Base-by-base conservation (phyloP, 1,140 invertebrate species). In the Babylonia areolata region DNA sequence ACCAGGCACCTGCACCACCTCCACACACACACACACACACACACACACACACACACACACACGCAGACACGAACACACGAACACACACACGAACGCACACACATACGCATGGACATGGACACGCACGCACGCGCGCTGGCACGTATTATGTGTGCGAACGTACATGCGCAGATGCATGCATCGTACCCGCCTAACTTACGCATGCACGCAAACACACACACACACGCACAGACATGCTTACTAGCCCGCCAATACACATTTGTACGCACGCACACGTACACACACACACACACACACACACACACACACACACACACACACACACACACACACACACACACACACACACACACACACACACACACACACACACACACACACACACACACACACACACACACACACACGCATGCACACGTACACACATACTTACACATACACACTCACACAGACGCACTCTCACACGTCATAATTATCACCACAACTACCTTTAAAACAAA, bases 11-110 rank as follows among this genome's bases (percentile, higher is more conserved):
- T 20, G 28, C 58, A 20, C 58, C n/a, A n/a, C 3, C 58, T 5
- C 9, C 58, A 11, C 58, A 23, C 58, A 64, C 58, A 23, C 58
- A 64, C 58, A 11, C 58, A 64, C 58, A 64, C 58, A 64, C 58
- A 64, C 58, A 64, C 58, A 64, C 58, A 64, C 58, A 64, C 58
- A 64, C 58, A 64, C 58, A 64, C 58, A 64, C 58, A 64, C 58
- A 64, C 58, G 0, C 2, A 64, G 0, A 64, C 58, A 64, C 58
- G 20, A 6, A 51, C 46, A 51, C 46, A 51, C 46, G 20, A 23
- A 3, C 1, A 64, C 1, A 64, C 58, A 11, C 58, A 1, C 58
- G 28, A 12, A 64, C 9, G 28, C 58, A 64, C 58, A 64, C 58
- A 64, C 58, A 11, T 23, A 64, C 58, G 2, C 58, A 64, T 23